A percentile compares a stretch with the other conserved stretches of the same genome.
phyloP scores from a whole-genome alignment of 2,113 vertebrate genomes.

The Pangasianodon hypophthalmus region DNA sequence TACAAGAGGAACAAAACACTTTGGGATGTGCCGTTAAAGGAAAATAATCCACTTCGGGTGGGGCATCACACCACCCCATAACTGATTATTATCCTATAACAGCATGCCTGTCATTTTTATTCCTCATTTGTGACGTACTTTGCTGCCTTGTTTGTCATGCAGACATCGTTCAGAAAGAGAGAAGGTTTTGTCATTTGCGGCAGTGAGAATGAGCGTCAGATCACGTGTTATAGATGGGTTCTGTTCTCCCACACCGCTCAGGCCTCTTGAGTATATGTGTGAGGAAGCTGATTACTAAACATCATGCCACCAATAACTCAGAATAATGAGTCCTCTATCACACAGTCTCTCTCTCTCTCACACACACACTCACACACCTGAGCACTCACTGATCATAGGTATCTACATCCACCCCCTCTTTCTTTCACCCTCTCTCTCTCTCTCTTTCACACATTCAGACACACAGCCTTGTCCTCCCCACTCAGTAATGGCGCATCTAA shows the following conservation, averaged over 20 bases:
- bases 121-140: neutral
- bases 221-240: neutral
- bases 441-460: neutral
- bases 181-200: neutral
- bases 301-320: constrained; percentile 24
- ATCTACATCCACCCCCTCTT: neutral
- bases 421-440: neutral
- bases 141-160: neutral
- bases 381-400: neutral
- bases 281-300: constrained; percentile 16
- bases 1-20: neutral
- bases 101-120: neutral
- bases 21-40: neutral
- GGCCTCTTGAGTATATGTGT: constrained; percentile 22
- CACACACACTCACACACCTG: neutral
- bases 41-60: neutral
- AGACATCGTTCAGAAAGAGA: neutral
- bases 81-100: neutral
- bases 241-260: constrained; percentile 12
- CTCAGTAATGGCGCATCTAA: constrained; percentile 37
- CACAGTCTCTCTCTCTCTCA: neutral
- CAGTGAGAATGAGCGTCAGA: neutral
- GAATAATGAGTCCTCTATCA: constrained; percentile 26
- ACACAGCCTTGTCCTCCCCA: neutral
- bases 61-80: neutral